A percentile compares a stretch with the other conserved stretches of the same genome.
phyloP scores from a whole-genome alignment of 2,797 vertebrate genomes.

The Oreonectes daqikongensis region DNA sequence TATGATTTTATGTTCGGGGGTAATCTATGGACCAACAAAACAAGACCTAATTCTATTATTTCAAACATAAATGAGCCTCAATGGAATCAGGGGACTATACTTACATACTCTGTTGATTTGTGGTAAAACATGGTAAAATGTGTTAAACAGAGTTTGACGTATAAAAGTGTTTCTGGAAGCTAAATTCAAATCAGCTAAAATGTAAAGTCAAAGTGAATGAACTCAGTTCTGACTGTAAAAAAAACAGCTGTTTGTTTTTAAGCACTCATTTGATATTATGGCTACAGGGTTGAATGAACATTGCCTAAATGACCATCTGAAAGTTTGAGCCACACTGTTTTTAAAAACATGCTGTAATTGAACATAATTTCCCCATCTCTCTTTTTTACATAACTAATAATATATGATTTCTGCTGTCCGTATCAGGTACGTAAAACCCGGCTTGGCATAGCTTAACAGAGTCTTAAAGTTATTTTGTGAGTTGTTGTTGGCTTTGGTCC shows the following conservation, averaged over 20 bases:
- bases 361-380: slow-evolving; percentile 6
- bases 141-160: no score
- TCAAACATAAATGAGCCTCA: no score
- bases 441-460: slow-evolving; percentile 61
- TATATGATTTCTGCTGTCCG: slow-evolving; percentile 54
- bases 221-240: not conserved
- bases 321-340: slow-evolving; percentile 22
- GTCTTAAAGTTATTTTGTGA: slow-evolving; percentile 61
- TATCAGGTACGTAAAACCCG: slow-evolving; percentile 53
- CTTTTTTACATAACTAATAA: slow-evolving; percentile 30
- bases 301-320: slow-evolving; percentile 33
- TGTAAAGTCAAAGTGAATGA: no score
- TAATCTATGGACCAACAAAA: not conserved
- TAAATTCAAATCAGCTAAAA: no score
- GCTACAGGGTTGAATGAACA: slow-evolving; percentile 16
- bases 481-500: slow-evolving; percentile 63
- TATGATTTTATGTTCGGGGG: not conserved
- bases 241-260: not conserved
- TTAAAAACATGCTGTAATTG: slow-evolving; percentile 35
- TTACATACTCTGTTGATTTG: not conserved
- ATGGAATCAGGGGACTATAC: not conserved
- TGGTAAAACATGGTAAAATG: not conserved
- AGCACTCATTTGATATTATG: slow-evolving; percentile 11
- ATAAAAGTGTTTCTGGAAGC: no score
- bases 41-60: not conserved